phyloP scores from a whole-genome alignment of 2,888 invertebrate species.

The Hypena proboscidalis region DNA sequence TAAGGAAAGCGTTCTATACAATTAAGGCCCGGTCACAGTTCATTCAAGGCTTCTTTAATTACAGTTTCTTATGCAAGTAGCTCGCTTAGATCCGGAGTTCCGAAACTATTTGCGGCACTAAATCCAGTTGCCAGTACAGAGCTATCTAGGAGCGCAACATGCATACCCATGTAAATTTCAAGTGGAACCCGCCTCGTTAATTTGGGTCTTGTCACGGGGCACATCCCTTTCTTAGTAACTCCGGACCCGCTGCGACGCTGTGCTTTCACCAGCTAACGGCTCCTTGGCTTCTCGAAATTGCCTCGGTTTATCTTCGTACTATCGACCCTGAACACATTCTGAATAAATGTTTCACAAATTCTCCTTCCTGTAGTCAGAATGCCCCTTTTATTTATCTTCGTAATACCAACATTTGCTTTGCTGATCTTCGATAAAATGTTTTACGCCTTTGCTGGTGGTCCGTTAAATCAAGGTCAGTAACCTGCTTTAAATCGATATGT shows the following conservation, averaged over 20 bases:
- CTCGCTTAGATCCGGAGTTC: constrained; percentile 58
- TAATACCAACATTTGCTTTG: constrained; percentile 26
- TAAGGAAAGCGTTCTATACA: constrained; percentile 47
- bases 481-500: too few species aligned
- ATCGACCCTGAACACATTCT: constrained; percentile 55
- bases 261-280: constrained; percentile 56
- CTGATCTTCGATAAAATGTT: constrained; percentile 31
- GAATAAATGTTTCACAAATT: constrained; percentile 49
- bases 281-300: constrained; percentile 59
- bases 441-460: constrained; percentile 26
- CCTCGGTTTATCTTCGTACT: constrained; percentile 63
- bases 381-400: constrained; percentile 40
- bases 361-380: constrained; percentile 33
- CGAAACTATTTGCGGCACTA: constrained; percentile 77
- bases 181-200: constrained; percentile 73
- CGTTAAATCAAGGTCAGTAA: constrained; percentile 6
- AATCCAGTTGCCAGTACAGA: constrained; percentile 69
- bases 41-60: constrained; percentile 72
- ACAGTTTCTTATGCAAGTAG: constrained; percentile 63
- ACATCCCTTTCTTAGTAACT: constrained; percentile 80
- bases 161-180: constrained; percentile 81
- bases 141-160: constrained; percentile 73
- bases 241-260: constrained; percentile 48
- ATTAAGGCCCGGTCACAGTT: constrained; percentile 55
- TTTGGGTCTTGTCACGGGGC: constrained; percentile 75